A percentile compares a stretch with the other conserved stretches of the same genome.
These are phyloP conservation scores for Euplexia lucipara DNA, from an alignment of 2,888 invertebrate species.

Conservation along the genomic window DNA sequence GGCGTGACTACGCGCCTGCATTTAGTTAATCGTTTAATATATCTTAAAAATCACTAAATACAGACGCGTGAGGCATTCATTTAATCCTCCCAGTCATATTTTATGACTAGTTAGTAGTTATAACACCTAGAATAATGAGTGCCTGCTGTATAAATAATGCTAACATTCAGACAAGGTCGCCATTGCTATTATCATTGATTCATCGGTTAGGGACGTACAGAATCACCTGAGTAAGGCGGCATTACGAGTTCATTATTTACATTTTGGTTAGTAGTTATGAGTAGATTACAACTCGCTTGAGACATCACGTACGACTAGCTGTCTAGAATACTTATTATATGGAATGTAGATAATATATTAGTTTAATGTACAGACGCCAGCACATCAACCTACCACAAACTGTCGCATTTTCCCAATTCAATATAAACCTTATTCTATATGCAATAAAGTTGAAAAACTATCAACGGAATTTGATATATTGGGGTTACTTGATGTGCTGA, in stretches of 20 bases:
- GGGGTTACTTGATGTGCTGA: too few species aligned
- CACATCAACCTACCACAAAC: too few species aligned
- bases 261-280: not conserved
- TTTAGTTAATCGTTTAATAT: slow-evolving; percentile 17
- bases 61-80: slow-evolving; percentile 5
- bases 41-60: slow-evolving; percentile 2
- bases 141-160: slow-evolving; percentile 44
- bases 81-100: not conserved
- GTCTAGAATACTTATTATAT: too few species aligned
- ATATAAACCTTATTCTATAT: too few species aligned
- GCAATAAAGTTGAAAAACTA: too few species aligned
- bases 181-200: slow-evolving; percentile 25
- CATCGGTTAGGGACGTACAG: slow-evolving; percentile 5
- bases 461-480: too few species aligned
- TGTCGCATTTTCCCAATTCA: too few species aligned
- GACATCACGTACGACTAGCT: not conserved
- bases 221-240: slow-evolving; percentile 18
- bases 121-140: slow-evolving; percentile 2
- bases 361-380: too few species aligned
- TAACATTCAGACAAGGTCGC: slow-evolving; percentile 40
- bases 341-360: too few species aligned
- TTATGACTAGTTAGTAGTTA: slow-evolving; percentile 14
- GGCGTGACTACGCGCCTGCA: slow-evolving; percentile 22
- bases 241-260: not conserved
- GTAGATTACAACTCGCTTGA: not conserved